Evolutionary conservation across 2,888 invertebrate species (phyloP), one percentile per base, ranked within the genome.

Genomic region (Cristatella mucedo): DNA sequence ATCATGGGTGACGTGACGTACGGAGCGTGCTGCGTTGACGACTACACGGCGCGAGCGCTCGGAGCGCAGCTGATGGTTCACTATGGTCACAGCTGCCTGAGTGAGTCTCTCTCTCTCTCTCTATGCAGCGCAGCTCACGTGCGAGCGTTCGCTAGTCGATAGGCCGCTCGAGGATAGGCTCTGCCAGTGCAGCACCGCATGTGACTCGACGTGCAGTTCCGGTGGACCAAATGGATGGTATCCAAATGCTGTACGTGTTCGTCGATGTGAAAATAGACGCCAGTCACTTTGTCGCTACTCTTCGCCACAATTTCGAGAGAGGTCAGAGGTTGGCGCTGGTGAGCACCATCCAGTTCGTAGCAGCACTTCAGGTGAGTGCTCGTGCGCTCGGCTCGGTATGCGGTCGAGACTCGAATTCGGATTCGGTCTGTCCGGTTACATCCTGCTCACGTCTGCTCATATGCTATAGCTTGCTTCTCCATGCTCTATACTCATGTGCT

Each of bases 1-100:
- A 89, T 99, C 46, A 86, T 97, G 86, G 95, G 89, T 5, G 97
- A 97, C 68, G 93, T 97, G 13, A 95, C 97, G 0, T 97, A 99
- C 59, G 97, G 97, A 26, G 97, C 97, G 0, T 97, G 97, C 63
- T 97, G 97, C 64, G 79, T 97, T 9, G 97, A 99, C 61, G 97
- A 97, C 69, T 82, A 78, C 59, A 87, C 89, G 0, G 93, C 95
- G 0, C 74, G 76, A 53, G 83, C 87, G 1, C 71, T 97, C 22
- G 82, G 80, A 9, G 84, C 83, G 6, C 85, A 93, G 53, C 69
- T 95, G 18, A 69, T 93, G 47, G 78, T 97, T 21, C 97, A 97
- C 67, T 99, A 97, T 63, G 97, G 93, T 1, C 97, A 97, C 66
- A 93, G 91, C 49, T 99, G 97, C 67, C 75, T 72, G 4, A 54